phyloP scores from a whole-genome alignment of 2,797 vertebrate species.

The Lagorchestes hirsutus region DNA sequence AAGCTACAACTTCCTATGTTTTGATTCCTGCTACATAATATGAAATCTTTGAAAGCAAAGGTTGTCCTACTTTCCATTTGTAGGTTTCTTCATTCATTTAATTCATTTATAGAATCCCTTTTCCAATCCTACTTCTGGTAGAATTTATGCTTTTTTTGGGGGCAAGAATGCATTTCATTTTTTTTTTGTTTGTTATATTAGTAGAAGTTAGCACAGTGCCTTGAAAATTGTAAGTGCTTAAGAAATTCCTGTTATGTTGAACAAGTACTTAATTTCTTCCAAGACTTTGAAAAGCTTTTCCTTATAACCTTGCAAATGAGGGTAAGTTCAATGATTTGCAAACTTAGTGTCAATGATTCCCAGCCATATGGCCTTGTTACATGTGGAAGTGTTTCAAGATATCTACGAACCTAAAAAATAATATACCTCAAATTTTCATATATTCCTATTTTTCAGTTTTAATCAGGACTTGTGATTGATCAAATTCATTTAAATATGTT shows the following conservation, averaged over 20 bases:
- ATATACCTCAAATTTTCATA: background rate
- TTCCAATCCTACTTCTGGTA: background rate
- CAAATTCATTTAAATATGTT: background rate
- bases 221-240: background rate
- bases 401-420: background rate
- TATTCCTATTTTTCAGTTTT: background rate
- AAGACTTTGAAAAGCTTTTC: background rate
- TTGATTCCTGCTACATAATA: background rate
- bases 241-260: background rate
- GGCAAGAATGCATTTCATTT: background rate
- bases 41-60: background rate
- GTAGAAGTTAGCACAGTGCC: background rate
- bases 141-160: background rate
- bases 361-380: background rate
- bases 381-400: background rate
- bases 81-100: background rate
- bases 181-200: background rate
- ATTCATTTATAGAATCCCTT: background rate
- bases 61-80: background rate
- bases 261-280: background rate
- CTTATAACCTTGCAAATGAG: background rate
- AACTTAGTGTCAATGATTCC: background rate
- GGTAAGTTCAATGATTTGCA: background rate
- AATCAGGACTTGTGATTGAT: background rate
- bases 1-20: background rate